A percentile compares a stretch with the other conserved stretches of the same genome.
These are phyloP conservation scores for Acipenser oxyrinchus DNA, from an alignment of 2,797 vertebrate genomes.

Conservation along the genomic window DNA sequence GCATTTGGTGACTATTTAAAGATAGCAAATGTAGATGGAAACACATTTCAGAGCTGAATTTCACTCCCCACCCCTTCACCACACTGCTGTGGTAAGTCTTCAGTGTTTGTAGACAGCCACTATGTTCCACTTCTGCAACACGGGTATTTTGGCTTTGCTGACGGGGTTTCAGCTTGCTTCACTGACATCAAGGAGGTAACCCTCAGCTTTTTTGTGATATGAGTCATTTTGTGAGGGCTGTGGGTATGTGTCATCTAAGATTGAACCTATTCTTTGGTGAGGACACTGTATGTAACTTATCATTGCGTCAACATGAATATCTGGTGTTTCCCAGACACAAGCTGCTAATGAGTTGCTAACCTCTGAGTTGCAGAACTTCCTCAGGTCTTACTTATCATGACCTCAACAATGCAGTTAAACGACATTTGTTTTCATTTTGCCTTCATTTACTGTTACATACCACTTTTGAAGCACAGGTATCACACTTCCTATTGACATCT, in stretches of 20 bases:
- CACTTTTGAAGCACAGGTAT: too few species aligned
- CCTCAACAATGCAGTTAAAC: too few species aligned
- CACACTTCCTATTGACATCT: too few species aligned
- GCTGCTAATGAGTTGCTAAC: background rate
- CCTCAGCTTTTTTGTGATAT: background rate
- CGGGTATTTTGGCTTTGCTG: background rate
- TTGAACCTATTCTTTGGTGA: background rate
- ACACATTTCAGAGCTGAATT: background rate
- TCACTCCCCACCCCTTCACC: background rate
- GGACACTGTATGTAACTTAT: background rate
- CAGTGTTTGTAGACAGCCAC: background rate
- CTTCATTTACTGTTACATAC: too few species aligned
- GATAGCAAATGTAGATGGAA: too few species aligned
- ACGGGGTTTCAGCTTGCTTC: background rate
- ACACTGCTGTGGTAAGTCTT: background rate
- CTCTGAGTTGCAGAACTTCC: background rate
- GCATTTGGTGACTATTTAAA: too few species aligned
- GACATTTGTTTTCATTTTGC: too few species aligned
- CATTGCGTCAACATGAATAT: background rate
- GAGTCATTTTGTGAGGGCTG: background rate
- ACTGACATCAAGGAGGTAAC: background rate
- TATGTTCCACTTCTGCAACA: background rate
- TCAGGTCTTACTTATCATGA: too few species aligned
- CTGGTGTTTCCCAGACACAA: conserved; percentile 2
- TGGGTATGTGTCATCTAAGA: background rate